Evolutionary conservation across 2,113 vertebrate species (phyloP).

Genomic region (Python bivittatus): DNA sequence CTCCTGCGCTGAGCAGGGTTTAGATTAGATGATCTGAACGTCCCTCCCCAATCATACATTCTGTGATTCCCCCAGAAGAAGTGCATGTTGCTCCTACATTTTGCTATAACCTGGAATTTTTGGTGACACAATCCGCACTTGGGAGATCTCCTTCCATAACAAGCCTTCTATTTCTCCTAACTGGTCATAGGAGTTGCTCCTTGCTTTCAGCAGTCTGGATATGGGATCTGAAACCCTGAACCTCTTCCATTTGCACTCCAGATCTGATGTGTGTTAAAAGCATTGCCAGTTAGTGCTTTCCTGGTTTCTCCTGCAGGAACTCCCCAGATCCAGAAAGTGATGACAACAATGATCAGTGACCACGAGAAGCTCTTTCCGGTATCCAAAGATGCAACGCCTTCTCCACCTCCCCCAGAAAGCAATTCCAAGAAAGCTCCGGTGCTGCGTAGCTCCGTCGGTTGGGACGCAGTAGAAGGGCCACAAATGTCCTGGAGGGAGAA

Average conservation of each 20-base stretch:
- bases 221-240: not conserved
- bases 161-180: not conserved
- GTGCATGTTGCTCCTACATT: not conserved
- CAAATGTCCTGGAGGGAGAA: constrained; percentile 26
- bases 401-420: constrained; percentile 67
- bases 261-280: not conserved
- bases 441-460: constrained; percentile 89
- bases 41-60: too few relatives aligned
- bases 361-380: constrained; percentile 87
- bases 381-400: constrained; percentile 76
- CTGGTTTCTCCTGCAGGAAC: constrained; percentile 76
- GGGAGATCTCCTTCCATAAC: not conserved
- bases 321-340: constrained; percentile 91
- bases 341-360: constrained; percentile 93
- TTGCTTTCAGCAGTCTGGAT: not conserved
- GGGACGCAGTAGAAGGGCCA: constrained; percentile 83
- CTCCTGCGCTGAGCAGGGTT: too few relatives aligned
- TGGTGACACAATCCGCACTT: not conserved
- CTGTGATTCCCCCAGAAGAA: not conserved
- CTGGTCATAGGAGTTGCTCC: not conserved
- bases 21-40: too few relatives aligned
- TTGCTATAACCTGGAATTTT: not conserved
- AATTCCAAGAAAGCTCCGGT: constrained; percentile 77
- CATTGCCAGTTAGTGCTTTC: not conserved
- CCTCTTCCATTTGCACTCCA: not conserved